Conservation (phyloP, 2,113 vertebrate species). For the Stigmatopora nigra region DNA sequence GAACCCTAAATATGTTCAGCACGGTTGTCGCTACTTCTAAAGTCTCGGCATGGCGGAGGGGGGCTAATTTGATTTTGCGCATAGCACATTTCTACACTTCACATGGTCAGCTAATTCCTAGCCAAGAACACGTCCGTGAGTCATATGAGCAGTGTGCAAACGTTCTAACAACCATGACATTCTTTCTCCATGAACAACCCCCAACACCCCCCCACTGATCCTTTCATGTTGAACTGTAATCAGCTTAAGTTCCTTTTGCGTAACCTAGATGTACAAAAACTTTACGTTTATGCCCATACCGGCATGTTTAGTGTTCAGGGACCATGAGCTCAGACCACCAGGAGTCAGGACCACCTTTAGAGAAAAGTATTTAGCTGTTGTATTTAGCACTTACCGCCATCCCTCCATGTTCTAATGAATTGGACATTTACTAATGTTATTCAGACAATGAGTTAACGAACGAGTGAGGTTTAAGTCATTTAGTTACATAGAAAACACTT, state of each 20-base stretch:
- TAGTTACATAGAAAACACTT: background rate
- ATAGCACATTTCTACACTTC: slow-evolving; percentile 14
- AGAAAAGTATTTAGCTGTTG: background rate
- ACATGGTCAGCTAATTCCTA: slow-evolving; percentile 2
- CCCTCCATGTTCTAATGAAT: too few relatives aligned
- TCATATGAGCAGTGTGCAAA: slow-evolving; percentile 62
- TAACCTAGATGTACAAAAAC: slow-evolving; percentile 42
- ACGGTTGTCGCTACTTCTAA: background rate
- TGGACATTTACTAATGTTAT: too few relatives aligned
- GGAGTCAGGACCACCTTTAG: background rate
- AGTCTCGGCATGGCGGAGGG: background rate
- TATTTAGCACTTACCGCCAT: background rate
- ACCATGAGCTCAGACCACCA: background rate
- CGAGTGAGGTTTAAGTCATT: background rate
- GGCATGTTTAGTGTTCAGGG: slow-evolving; percentile 7
- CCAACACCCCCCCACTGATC: slow-evolving; percentile 22
- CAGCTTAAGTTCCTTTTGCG: slow-evolving; percentile 53
- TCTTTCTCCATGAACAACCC: slow-evolving; percentile 33
- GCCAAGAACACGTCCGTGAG: slow-evolving; percentile 14
- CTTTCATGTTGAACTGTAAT: slow-evolving; percentile 52
- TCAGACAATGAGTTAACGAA: too few relatives aligned
- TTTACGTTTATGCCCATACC: slow-evolving; percentile 5
- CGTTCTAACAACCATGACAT: slow-evolving; percentile 50
- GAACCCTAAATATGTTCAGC: too few relatives aligned
- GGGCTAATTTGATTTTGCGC: background rate